Evolutionary conservation across 2,113 vertebrate genomes (phyloP), one percentile per base, ranked within the genome.

Genomic region (Stigmatopora argus): DNA sequence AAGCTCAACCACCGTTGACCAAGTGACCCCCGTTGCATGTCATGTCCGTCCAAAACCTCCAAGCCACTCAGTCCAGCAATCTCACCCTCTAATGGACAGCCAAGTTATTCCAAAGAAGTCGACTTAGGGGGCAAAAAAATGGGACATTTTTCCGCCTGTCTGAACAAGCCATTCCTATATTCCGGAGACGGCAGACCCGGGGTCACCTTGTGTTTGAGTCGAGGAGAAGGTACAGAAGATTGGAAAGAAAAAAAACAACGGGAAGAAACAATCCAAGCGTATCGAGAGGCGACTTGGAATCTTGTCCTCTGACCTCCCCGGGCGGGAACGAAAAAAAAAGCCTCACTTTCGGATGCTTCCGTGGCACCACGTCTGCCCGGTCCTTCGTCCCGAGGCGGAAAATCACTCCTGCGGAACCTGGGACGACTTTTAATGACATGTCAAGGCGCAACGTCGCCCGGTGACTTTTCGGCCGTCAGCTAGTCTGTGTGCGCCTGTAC

Each of bases 1-100:
- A 10, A 13, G 31, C 15, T 9, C 15, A 7, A 35, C 15, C 17
- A 35, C 14, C 31, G 18, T 38, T 38, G 56, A n/a, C 17, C 2
- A 47, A 7, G 14, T 3, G 38, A 41, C 45, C 61, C 70, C 3
- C 7, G 44, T 62, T 62, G 65, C 59, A 38, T 41, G 67, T 75
- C 64, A 66, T 65, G 73, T 64, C 67, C 66, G 49, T 70, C 19
- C 38, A 51, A 75, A 65, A 64, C 65, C 34, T 67, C 10, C 1
- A 55, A 64, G 55, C 70, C 35, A 21, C 47, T 4, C 56, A 69
- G 71, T 81, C 74, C 74, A 45, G 68, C 70, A 87, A 86, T 88
- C 81, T 86, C 83, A 82, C 86, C 83, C 77, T 85, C 84, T 85
- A 78, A 79, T 85, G 79, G 80, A 86, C 74, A 78, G 81, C 76